Base-by-base conservation (phyloP, 2,797 vertebrate species). In the Rhinoraja longicauda region DNA sequence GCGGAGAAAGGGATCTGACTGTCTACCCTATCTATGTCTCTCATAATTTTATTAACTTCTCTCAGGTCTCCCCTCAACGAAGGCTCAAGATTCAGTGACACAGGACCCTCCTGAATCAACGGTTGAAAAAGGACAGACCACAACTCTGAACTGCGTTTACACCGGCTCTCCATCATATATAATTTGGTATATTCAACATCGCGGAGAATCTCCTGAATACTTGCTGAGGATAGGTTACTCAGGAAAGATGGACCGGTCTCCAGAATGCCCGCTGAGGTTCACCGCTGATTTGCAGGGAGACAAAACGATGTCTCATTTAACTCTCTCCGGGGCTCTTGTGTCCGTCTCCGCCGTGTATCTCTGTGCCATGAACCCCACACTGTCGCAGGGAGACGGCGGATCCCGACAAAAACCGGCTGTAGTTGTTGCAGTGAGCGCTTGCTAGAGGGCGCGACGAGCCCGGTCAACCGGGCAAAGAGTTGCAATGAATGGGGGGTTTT, bases 81-180 rank as follows among this genome's bases (percentile, higher is more conserved):
- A 17, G 17, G 64, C 64, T 17, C 10, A 67, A 10, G 64, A 10
- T 9, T 67, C 64, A 67, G 64, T 67, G 64, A 67, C 5, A 5
- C 64, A 67, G 64, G 64, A 67, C 1, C 64, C 64, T 67, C 64
- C 15, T 21, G 19, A 24, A 2, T 73, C 24, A 73, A 78, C 4
- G 12, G 0, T 19, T 1, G 12, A 15, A 32, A 17, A 39, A 39
- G 12, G 32, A 78, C 32, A 78, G 12, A 36, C 1, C 36, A 39
- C 19, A 39, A 78, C 15, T 39, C 1, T 13, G 9, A 32, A 78
- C 8, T 78, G 32, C 15, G 36, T 7, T 17, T 36, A 39, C n/a
- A 0, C 4, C 5, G 15, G 0, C 12, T 0, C 2, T 0, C n/a
- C 1, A 1, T 1, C 2, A 39, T 15, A 32, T 5, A 32, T 21